Evolutionary conservation across 2,888 invertebrate genomes (phyloP).

Genomic region (Cephus sareptanus): DNA sequence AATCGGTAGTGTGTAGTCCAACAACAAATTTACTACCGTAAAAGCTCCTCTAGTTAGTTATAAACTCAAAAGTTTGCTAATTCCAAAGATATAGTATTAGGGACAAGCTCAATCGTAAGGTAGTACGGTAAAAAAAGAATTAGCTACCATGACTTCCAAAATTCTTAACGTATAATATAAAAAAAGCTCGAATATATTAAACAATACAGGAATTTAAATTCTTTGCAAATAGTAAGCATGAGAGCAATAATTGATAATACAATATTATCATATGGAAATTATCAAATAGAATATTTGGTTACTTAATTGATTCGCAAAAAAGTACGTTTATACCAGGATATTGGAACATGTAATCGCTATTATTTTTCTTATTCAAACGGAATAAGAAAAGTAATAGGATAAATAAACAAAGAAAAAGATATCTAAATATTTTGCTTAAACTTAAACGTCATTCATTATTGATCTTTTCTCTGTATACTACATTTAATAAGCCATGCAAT

Average conservation of each 20-base stretch:
- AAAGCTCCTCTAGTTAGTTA: background rate
- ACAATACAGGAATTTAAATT: background rate
- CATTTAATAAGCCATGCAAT: background rate
- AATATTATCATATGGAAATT: background rate
- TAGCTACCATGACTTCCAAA: background rate
- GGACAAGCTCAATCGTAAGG: background rate
- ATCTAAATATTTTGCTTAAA: background rate
- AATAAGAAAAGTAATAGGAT: too few species aligned
- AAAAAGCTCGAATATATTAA: background rate
- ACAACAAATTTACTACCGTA: background rate
- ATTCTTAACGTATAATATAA: background rate
- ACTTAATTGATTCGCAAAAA: background rate
- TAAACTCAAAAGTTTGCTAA: too few species aligned
- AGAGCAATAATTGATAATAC: background rate
- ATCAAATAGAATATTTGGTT: background rate
- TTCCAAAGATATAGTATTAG: background rate
- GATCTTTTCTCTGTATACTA: too few species aligned
- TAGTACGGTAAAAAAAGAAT: background rate
- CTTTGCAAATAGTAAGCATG: background rate
- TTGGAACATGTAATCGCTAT: background rate
- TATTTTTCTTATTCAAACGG: background rate
- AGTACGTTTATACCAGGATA: background rate
- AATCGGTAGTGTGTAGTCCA: background rate
- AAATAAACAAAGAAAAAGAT: too few species aligned
- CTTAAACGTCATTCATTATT: too few species aligned